phyloP scores from a whole-genome alignment of 2,113 vertebrate genomes.

The Uropsilus gracilis region DNA sequence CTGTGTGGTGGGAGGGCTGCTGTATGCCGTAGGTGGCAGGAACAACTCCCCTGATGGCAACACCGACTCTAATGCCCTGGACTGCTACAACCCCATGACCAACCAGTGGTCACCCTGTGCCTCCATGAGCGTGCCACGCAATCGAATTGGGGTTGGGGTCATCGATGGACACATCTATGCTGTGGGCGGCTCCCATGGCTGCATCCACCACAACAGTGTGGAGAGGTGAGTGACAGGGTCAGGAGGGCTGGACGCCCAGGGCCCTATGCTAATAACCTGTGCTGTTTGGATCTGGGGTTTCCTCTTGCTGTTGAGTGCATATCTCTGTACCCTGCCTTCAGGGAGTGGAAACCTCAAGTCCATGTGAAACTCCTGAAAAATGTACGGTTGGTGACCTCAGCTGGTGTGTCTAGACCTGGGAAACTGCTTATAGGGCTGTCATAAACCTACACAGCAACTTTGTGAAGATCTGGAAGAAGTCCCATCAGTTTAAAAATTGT shows the following conservation, averaged over 20 bases:
- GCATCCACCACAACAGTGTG: slow-evolving; percentile 94
- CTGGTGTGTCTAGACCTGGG: background rate
- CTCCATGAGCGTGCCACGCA: slow-evolving; percentile 94
- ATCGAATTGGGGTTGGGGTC: slow-evolving; percentile 94
- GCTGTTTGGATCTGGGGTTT: too few relatives aligned
- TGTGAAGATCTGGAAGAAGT: background rate
- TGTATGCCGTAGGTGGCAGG: slow-evolving; percentile 94
- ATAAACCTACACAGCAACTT: background rate
- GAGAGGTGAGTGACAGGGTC: slow-evolving; percentile 88
- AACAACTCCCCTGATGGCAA: slow-evolving; percentile 96
- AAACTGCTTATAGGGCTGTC: background rate
- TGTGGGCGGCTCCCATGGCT: slow-evolving; percentile 94
- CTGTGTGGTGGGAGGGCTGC: slow-evolving; percentile 93
- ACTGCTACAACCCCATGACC: slow-evolving; percentile 97
- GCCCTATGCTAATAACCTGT: rapidly evolving
- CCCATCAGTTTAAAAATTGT: background rate
- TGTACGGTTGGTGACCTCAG: background rate
- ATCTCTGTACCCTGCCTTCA: background rate
- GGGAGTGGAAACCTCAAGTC: background rate
- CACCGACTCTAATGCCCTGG: slow-evolving; percentile 93
- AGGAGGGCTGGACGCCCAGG: background rate
- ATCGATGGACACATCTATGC: slow-evolving; percentile 96
- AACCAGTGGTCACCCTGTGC: slow-evolving; percentile 94
- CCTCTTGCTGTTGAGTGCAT: background rate
- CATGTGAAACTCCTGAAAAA: background rate